A percentile compares a stretch with the other conserved stretches of the same genome.
These are phyloP conservation scores for Noctua comes DNA, from an alignment of 2,888 invertebrate genomes.

Conservation along the genomic window DNA sequence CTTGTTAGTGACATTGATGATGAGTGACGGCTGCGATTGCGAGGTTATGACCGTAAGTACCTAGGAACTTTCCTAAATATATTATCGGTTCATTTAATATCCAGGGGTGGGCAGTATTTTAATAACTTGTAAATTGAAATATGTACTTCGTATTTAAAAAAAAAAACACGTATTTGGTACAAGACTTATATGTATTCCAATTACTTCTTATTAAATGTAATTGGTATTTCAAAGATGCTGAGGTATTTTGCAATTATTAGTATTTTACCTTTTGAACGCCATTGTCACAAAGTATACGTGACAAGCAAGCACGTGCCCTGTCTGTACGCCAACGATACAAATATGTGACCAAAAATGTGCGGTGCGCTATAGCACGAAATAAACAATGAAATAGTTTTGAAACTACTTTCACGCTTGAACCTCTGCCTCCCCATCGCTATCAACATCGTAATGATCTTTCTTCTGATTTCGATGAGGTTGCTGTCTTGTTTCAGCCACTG, in stretches of 20 bases:
- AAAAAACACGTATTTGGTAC: background rate
- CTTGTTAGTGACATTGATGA: background rate
- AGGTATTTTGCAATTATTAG: background rate
- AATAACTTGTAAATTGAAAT: background rate
- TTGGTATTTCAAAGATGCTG: background rate
- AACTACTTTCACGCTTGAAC: background rate
- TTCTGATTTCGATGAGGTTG: background rate
- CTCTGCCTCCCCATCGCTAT: background rate
- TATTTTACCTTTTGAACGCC: no score
- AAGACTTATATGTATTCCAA: background rate
- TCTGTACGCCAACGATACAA: no score
- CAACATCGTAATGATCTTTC: background rate
- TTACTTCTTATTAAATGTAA: background rate
- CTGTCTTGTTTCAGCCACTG: background rate
- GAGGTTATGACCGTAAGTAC: slow-evolving; percentile 26
- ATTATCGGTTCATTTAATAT: background rate
- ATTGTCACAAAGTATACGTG: no score
- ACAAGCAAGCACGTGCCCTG: no score
- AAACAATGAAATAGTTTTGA: no score
- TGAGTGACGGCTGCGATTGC: background rate
- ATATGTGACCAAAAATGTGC: no score
- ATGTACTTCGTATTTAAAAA: background rate
- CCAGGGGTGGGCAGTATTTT: background rate
- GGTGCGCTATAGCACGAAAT: no score
- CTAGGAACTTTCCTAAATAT: background rate